Evolutionary conservation across 2,113 vertebrate genomes (phyloP).

Genomic region (Silurus asotus): DNA sequence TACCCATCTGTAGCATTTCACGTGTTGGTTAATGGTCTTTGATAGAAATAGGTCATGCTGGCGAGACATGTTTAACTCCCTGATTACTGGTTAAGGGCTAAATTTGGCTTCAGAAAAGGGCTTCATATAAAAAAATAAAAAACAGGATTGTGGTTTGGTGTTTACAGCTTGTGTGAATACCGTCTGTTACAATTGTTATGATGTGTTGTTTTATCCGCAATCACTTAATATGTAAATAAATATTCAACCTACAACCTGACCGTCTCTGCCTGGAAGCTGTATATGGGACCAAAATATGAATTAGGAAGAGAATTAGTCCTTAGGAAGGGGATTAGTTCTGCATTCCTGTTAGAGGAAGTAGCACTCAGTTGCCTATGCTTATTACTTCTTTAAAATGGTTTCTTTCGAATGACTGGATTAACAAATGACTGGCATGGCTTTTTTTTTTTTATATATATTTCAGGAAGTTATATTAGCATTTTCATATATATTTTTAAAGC

Average conservation of each 20-base stretch:
- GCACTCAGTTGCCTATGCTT: neutral
- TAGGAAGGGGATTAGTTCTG: slow-evolving; percentile 30
- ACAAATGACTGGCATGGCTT: neutral
- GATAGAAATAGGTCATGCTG: neutral
- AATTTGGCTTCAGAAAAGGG: neutral
- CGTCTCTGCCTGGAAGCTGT: neutral
- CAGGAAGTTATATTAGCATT: neutral
- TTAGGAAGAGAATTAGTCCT: slow-evolving; percentile 12
- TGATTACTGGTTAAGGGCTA: neutral
- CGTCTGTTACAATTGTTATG: neutral
- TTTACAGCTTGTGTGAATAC: neutral
- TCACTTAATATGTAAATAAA: neutral
- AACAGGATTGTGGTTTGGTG: neutral
- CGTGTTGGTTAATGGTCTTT: neutral
- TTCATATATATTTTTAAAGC: neutral
- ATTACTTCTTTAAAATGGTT: slow-evolving; percentile 14
- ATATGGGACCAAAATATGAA: neutral
- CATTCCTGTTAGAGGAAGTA: slow-evolving; percentile 24
- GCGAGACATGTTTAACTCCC: neutral
- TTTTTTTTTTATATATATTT: neutral
- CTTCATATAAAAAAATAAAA: neutral
- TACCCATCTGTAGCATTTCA: neutral
- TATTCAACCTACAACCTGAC: neutral
- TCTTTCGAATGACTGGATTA: neutral
- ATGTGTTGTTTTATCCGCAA: neutral